phyloP scores from a whole-genome alignment of 2,797 vertebrate species.

The Phoebastria nigripes region DNA sequence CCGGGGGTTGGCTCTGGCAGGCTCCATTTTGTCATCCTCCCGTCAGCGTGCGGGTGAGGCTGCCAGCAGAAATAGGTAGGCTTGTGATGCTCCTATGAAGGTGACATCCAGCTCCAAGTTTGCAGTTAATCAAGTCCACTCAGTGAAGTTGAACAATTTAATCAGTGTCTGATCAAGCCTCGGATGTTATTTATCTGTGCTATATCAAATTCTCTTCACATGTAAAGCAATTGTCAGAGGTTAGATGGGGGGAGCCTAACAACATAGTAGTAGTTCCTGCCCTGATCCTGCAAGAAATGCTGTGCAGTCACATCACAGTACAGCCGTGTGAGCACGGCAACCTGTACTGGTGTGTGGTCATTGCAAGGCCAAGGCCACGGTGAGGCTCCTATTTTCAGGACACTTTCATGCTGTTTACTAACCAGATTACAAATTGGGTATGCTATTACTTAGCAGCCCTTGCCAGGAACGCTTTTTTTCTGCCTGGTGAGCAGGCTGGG shows the following conservation, averaged over 20 bases:
- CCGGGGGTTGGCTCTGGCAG: background rate
- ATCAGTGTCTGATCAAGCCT: background rate
- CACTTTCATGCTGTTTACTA: accelerated
- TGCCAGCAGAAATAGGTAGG: background rate
- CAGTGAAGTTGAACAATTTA: background rate
- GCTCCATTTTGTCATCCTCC: background rate
- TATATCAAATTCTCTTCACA: background rate
- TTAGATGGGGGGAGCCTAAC: background rate
- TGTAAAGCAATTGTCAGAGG: background rate
- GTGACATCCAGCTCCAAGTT: background rate
- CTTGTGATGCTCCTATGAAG: background rate
- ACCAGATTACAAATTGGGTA: background rate
- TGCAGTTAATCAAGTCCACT: background rate
- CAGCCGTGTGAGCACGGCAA: accelerated
- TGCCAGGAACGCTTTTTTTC: background rate
- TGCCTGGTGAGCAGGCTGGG: background rate
- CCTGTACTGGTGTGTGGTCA: background rate
- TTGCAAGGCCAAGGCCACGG: background rate
- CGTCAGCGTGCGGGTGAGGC: accelerated
- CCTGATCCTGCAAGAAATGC: background rate
- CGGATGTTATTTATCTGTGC: background rate
- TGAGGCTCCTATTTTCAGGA: background rate
- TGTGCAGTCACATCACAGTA: accelerated
- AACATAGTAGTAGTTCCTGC: background rate
- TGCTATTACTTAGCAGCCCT: background rate